A percentile compares a stretch with the other conserved stretches of the same genome.
Evolutionary conservation across 92 coral and sea anemone species (phyloP).

Genomic region (Ricordea florida): DNA sequence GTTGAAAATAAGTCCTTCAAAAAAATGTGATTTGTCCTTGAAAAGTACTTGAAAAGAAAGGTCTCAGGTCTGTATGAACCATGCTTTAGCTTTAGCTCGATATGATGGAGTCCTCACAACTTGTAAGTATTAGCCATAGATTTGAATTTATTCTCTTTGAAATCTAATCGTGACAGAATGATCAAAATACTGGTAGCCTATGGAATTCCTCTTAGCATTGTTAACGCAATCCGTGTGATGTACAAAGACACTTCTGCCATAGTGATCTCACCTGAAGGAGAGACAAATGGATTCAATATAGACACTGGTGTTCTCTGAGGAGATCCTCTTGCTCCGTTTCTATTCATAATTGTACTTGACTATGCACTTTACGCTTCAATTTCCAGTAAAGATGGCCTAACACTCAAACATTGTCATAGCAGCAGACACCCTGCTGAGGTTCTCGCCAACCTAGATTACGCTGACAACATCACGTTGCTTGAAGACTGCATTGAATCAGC

Average conservation of each 20-base stretch:
- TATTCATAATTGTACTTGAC: slow-evolving; percentile 14
- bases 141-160: no score
- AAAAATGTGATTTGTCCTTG: no score
- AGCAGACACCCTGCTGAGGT: slow-evolving; percentile 2
- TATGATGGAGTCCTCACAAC: no score
- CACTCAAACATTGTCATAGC: background rate
- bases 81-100: no score
- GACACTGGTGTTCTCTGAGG: slow-evolving; percentile 36
- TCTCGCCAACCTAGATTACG: slow-evolving; percentile 20
- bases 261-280: slow-evolving; percentile 30
- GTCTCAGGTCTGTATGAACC: no score
- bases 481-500: slow-evolving; percentile 9
- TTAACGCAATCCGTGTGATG: background rate
- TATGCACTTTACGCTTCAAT: slow-evolving; percentile 16
- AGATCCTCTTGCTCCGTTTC: slow-evolving; percentile 29
- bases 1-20: no score
- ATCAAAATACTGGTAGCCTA: background rate
- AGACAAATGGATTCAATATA: slow-evolving; percentile 28
- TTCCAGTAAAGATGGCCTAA: no score
- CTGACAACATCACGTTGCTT: slow-evolving; percentile 13
- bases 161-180: background rate
- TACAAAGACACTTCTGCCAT: slow-evolving; percentile 12
- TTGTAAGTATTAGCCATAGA: no score
- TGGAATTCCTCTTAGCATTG: background rate
- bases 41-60: no score